These are phyloP conservation scores for Brachyhypopomus occidentalis DNA, from an alignment of 2,113 vertebrate species.

Conservation along the genomic window DNA sequence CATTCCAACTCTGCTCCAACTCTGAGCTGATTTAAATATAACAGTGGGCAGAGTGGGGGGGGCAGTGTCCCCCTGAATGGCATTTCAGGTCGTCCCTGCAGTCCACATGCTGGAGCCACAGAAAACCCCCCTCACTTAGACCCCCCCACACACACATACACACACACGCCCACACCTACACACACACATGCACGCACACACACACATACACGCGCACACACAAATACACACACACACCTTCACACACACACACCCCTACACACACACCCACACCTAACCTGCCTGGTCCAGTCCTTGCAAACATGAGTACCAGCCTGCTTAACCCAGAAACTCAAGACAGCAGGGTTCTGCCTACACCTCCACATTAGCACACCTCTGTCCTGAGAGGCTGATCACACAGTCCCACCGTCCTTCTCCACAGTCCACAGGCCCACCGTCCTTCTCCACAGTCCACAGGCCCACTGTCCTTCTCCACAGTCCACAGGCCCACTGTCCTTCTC, in stretches of 20 bases:
- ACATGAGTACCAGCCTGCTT: no score
- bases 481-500: no score
- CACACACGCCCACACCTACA: not conserved
- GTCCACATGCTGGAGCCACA: not conserved
- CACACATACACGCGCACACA: not conserved
- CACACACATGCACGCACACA: not conserved
- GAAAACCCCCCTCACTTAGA: not conserved
- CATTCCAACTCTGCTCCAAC: not conserved
- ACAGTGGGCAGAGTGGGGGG: not conserved
- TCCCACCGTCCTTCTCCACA: not conserved
- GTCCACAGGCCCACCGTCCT: not conserved
- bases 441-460: not conserved
- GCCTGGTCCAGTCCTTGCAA: not conserved
- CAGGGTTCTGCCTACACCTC: no score
- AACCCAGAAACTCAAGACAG: no score
- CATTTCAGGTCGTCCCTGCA: conserved; percentile 30
- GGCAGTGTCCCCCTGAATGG: conserved; percentile 53
- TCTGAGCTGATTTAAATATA: conserved; percentile 27
- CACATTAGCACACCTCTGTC: not conserved
- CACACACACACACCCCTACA: not conserved
- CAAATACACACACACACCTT: not conserved
- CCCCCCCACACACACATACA: not conserved
- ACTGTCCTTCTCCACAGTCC: no score
- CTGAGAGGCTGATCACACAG: not conserved
- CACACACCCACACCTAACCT: not conserved